Conservation (phyloP, 2,113 vertebrate species). For the Anhinga rufa region DNA sequence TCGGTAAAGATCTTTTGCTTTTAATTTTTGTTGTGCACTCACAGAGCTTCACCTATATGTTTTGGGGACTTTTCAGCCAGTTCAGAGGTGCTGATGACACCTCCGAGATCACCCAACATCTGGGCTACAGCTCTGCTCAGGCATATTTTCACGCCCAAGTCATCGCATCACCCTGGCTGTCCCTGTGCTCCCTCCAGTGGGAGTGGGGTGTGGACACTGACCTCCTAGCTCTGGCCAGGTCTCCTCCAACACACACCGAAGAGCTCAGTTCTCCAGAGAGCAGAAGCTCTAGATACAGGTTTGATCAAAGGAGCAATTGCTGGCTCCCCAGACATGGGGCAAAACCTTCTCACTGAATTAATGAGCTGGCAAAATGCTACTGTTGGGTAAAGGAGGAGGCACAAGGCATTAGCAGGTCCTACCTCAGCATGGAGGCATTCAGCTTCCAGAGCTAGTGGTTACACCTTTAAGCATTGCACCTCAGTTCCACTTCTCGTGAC, state of each 20-base stretch:
- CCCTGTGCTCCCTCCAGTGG: rapidly evolving
- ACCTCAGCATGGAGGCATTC: rapidly evolving
- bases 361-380: not conserved
- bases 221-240: not conserved
- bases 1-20: rapidly evolving
- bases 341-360: not conserved
- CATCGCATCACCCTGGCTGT: not conserved
- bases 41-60: rapidly evolving
- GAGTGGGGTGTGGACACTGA: not conserved
- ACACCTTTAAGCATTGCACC: not conserved
- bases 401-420: not conserved
- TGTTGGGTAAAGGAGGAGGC: not conserved
- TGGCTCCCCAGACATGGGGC: not conserved
- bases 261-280: not conserved
- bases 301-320: not conserved
- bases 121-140: not conserved
- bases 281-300: not conserved
- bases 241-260: not conserved
- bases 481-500: not conserved
- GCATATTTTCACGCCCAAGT: not conserved
- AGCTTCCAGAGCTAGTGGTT: not conserved
- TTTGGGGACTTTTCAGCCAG: not conserved
- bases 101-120: not conserved
- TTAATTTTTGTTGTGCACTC: not conserved
- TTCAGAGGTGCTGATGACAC: not conserved